Percentiles rank a stretch among this genome's conserved stretches.
Conservation (phyloP, 1,140 invertebrate species). For the Propsilocerus akamusi region DNA sequence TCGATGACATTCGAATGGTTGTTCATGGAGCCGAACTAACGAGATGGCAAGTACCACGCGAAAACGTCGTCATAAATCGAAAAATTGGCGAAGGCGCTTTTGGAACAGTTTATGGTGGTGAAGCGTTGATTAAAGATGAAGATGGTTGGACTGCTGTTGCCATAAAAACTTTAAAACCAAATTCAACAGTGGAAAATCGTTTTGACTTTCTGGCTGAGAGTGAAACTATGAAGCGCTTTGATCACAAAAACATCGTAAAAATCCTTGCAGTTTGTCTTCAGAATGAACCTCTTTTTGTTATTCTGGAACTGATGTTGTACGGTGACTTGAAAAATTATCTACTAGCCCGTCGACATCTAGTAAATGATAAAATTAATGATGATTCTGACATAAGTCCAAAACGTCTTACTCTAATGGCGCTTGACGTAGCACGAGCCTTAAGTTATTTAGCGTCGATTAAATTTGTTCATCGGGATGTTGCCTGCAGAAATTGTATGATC, state of each 20-base stretch:
- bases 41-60: constrained; percentile 72
- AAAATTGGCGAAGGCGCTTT: constrained; percentile 79
- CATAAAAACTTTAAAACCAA: constrained; percentile 75
- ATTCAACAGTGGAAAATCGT: constrained; percentile 67
- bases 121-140: constrained; percentile 44
- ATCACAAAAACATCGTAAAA: constrained; percentile 78
- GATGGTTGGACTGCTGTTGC: constrained; percentile 72
- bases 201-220: constrained; percentile 87
- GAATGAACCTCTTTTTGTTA: constrained; percentile 67
- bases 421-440: constrained; percentile 70
- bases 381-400: constrained; percentile 58
- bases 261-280: constrained; percentile 72
- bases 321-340: constrained; percentile 82
- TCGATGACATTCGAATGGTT: constrained; percentile 50
- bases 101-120: constrained; percentile 73
- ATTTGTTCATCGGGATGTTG: constrained; percentile 75
- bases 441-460: constrained; percentile 60
- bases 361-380: constrained; percentile 40
- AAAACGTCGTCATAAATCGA: constrained; percentile 75
- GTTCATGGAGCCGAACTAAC: constrained; percentile 28
- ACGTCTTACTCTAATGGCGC: constrained; percentile 64
- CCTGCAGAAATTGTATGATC: constrained; percentile 75
- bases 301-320: constrained; percentile 90
- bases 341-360: constrained; percentile 61
- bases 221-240: constrained; percentile 80